Conservation (phyloP, 2,797 vertebrate genomes). For the Zalophus californianus region DNA sequence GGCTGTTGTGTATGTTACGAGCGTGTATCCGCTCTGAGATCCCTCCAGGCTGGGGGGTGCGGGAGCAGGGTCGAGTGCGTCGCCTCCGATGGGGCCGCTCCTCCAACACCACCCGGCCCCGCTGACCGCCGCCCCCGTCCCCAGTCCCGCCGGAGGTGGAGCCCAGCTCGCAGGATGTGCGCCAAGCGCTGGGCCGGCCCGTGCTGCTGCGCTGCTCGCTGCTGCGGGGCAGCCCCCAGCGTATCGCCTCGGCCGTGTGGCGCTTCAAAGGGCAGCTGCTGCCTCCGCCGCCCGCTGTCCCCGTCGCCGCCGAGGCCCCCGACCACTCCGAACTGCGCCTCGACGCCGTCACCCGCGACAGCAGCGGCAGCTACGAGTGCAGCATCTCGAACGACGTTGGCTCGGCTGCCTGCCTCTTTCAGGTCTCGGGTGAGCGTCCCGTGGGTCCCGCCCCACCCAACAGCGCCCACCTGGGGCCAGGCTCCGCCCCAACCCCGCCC, state of each 20-base stretch:
- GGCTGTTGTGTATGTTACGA: neutral
- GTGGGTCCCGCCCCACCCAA: neutral
- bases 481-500: neutral
- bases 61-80: neutral
- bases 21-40: neutral
- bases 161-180: conserved; percentile 93
- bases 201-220: conserved; percentile 93
- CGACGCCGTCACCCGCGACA: conserved; percentile 91
- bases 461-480: neutral
- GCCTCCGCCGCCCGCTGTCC: conserved; percentile 83
- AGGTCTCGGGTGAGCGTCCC: conserved; percentile 93
- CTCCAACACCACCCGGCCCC: neutral
- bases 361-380: conserved; percentile 95
- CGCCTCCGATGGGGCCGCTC: neutral
- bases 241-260: conserved; percentile 93
- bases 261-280: conserved; percentile 92
- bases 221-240: conserved; percentile 93
- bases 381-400: conserved; percentile 94
- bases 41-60: neutral
- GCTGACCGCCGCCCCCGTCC: conserved; percentile 54
- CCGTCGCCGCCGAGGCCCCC: conserved; percentile 88
- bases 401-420: conserved; percentile 93
- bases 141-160: conserved; percentile 95
- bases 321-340: conserved; percentile 93
- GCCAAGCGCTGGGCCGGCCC: conserved; percentile 91